Base-by-base conservation (phyloP, 1,140 invertebrate species). In the Diplogasteroides magnus region DNA sequence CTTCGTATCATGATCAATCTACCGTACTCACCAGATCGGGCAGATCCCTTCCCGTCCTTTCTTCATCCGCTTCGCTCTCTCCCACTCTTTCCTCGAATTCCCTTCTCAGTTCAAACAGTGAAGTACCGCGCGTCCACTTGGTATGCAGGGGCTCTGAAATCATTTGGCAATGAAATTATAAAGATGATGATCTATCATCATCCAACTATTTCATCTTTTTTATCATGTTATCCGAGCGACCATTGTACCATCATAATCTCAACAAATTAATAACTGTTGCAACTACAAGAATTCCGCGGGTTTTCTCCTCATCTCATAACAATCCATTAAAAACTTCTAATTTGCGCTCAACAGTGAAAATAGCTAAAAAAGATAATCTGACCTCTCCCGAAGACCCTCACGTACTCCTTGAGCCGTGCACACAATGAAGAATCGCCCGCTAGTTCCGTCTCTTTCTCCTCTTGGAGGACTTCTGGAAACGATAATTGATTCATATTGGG, bases 41-140 rank as follows among this genome's bases (percentile, higher is more conserved):
- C n/a, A n/a, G n/a, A n/a, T 48, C 37, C 37, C 37, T 19, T 48
- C 37, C 37, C 19, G 37, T 19, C 37, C 19, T 48, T 19, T 48
- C 37, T 48, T 48, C 37, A 11, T 19, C 37, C 15, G 19, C 28
- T 13, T 2, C 28, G 15, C 58, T 23, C 0, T 15, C 28, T 68
- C 66, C 26, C 32, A 29, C 64, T n/a, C 61, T 66, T 26, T 66
- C 64, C 56, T 66, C 64, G 37, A 23, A 66, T 0, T n/a, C 37
- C 25, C 28, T 19, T 27, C 66, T 1, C 23, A 68, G 65, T 23
- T 68, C 66, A 37, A 55, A 68, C 25, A 48, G 66, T 25, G 66
- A 29, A n/a, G 14, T 19, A 3, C 66, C 57, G 25, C n/a, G 23
- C 15, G 14, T 19, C 66, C 66, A 68, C 6, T 23, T 37, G 28